Base-by-base conservation (phyloP, 2,888 invertebrate species). In the Ochropacha duplaris region DNA sequence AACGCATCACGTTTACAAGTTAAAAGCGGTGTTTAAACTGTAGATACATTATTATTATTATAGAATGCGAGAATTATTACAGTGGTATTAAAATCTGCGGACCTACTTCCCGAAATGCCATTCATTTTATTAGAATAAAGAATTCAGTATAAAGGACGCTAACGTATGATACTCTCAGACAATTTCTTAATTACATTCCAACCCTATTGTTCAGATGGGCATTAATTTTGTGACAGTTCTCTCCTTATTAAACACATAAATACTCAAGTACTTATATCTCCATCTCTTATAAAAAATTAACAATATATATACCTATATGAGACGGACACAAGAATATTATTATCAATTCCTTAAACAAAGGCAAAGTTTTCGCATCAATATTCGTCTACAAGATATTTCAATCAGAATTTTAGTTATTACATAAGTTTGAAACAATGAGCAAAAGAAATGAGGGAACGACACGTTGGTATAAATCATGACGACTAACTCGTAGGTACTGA, bases 151-250 rank as follows among this genome's bases (percentile, higher is more conserved):
- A 62, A 68, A 66, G 62, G 61, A 56, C 58, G 64, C 62, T 64
- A 64, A 59, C 56, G 57, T 31, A 11, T 11, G 52, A 31, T 31
- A 19, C 9, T 31, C 22, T 22, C 22, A 50, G 16, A 31, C 22
- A 59, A 55, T 50, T 50, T 61, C 56, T 65, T 71, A 66, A 71
- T 71, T 71, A 65, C 62, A 71, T 71, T 71, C 71, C 68, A 60
- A 51, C 51, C 56, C 56, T 56, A 60, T 58, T 49, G 50, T 59
- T 60, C 54, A 61, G 61, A 44, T 64, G 57, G 54, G 44, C 57
- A 58, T 52, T 49, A 51, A 57, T 59, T 55, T 49, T 63, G 24
- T 22, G 44, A 54, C n/a, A 1, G 36, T 36, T 54, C 14, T 44
- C 26, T 44, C 54, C n/a, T 14, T 24, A 16, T 26, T 50, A 19